Evolutionary conservation across 1,140 invertebrate species (phyloP), one percentile per base, ranked within the genome.

Genomic region (Caenorhabditis latens): DNA sequence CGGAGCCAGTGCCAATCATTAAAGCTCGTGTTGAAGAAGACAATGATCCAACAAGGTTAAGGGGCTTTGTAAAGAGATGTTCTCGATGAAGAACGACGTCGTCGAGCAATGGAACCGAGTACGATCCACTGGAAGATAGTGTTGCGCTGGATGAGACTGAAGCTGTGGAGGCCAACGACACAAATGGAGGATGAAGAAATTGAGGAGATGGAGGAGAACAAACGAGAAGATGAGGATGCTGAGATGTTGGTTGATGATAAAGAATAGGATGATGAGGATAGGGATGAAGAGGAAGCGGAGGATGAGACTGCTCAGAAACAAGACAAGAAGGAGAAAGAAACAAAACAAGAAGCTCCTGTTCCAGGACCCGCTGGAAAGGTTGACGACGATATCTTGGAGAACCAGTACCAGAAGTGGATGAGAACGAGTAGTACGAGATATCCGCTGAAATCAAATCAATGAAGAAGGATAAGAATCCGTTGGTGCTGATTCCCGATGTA

Each of bases 351-450:
- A 5, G 65, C 16, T 50, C 6, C n/a, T 7, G 46, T 16, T 50
- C 71, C 7, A 19, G 71, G 53, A 42, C n/a, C n/a, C n/a, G n/a
- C n/a, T n/a, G n/a, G 21, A 21, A 5, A 79, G 71, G n/a, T 8
- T 5, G 46, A 13, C 16, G 65, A 71, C 4, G 4, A 46, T 4
- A 8, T 16, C 1, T 19, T 40, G 88, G 88, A 61, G 88, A 89
- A n/a, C 88, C 88, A 1, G 88, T 89, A 3, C 88, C 88, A n/a
- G 82, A 84, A 43, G 87, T 89, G 9, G 88, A 89, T 50, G 88
- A 88, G 43, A 84, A 82, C 46, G 86, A 85, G 42, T 24, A 85
- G 32, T 87, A 89, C 24, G 86, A 82, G 42, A 83, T 86, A 7
- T 63, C 63, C 4, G 83, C 83, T 21, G 86, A 65, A 9, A 55